phyloP scores from a whole-genome alignment of 2,888 invertebrate genomes.

The Electrophaes corylata region DNA sequence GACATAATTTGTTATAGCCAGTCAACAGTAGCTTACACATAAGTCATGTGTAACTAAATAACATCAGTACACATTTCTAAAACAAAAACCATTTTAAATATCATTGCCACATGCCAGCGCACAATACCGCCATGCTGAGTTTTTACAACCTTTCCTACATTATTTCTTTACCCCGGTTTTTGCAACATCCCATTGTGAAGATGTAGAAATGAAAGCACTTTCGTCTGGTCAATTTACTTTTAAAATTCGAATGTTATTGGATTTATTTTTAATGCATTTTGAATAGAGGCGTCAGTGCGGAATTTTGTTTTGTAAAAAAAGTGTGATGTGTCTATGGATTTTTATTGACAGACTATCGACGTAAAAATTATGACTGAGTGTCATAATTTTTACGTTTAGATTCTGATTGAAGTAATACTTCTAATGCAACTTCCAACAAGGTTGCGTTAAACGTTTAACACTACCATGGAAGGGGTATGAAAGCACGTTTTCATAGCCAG shows the following conservation, averaged over 20 bases:
- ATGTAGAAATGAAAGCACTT: conserved; percentile 56
- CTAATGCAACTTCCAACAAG: too few species aligned
- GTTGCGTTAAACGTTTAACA: too few species aligned
- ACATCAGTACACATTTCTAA: conserved; percentile 26
- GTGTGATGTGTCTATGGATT: neutral
- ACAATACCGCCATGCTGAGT: conserved; percentile 45
- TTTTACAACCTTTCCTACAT: conserved; percentile 38
- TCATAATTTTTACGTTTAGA: too few species aligned
- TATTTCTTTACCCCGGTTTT: conserved; percentile 30
- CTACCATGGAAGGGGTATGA: too few species aligned
- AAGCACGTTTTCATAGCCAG: too few species aligned
- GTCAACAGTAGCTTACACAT: conserved; percentile 10
- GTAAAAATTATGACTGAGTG: too few species aligned
- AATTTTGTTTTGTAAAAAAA: conserved; percentile 4
- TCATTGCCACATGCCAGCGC: conserved; percentile 52
- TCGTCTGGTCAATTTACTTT: conserved; percentile 63
- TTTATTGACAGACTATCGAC: neutral
- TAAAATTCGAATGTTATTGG: conserved; percentile 46
- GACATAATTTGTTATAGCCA: too few species aligned
- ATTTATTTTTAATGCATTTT: conserved; percentile 40
- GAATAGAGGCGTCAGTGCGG: conserved; percentile 24
- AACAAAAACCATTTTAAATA: conserved; percentile 42
- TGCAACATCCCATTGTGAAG: conserved; percentile 44
- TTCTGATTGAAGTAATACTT: too few species aligned
- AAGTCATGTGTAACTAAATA: neutral